Base-by-base conservation (phyloP, 1,140 invertebrate genomes). In the Hormaphis cornu region DNA sequence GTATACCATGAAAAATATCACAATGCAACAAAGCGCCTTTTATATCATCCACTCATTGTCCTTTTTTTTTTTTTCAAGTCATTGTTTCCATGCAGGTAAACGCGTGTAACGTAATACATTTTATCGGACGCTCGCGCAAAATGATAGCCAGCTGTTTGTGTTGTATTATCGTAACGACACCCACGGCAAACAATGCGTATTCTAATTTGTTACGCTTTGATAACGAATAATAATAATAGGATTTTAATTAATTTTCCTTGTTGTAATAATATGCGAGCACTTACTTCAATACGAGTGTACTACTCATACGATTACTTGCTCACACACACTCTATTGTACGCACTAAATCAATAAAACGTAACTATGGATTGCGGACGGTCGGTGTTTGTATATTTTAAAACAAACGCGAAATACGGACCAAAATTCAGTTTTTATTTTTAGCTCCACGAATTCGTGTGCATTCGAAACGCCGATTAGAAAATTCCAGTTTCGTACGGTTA, bases 81-180 rank as follows among this genome's bases (percentile, higher is more conserved):
- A 40, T 58, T 40, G 54, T 58, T 58, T 58, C 20, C 54, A 40
- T 40, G n/a, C n/a, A n/a, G n/a, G n/a, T n/a, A n/a, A n/a, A n/a
- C n/a, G n/a, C n/a, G 30, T 9, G 30, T 9, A 37, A 16, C 28
- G 16, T 33, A 33, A 14, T 53, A 53, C n/a, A 3, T 33, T 52
- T 50, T 50, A 50, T 50, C 46, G 22, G 22, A 14, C 22, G 24
- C 50, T 18, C 50, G 50, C 24, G 14, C 16, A 10, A 28, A 18
- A 20, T 9, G 24, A 1, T 48, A 48, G 9, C 3, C 3, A 8
- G 50, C 18, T 30, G 26, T n/a, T n/a, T 9, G 50, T 53, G n/a
- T 52, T 52, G 9, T n/a, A n/a, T n/a, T n/a, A n/a, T 33, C 30
- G 30, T n/a, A 30, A 53, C 50, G 16, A 28, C 4, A 33, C 2